A percentile compares a stretch with the other conserved stretches of the same genome.
These are phyloP conservation scores for Pecten maximus DNA, from an alignment of 2,888 invertebrate genomes.

Conservation along the genomic window DNA sequence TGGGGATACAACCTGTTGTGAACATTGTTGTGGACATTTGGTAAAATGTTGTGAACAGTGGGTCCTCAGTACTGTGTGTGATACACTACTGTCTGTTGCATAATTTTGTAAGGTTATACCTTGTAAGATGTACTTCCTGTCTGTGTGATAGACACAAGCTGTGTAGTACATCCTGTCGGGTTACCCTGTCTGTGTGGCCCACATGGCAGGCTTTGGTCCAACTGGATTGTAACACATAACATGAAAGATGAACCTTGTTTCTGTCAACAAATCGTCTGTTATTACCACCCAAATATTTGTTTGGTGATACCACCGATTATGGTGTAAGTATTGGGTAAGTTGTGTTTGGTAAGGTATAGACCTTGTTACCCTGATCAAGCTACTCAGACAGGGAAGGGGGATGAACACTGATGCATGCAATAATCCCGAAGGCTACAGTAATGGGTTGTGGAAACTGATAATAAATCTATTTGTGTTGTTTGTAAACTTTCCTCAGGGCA, in stretches of 20 bases:
- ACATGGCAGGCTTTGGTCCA: too few species aligned
- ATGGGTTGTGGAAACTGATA: slow-evolving; percentile 6
- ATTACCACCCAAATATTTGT: too few species aligned
- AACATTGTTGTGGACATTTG: too few species aligned
- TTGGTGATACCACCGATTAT: too few species aligned
- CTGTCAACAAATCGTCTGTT: too few species aligned
- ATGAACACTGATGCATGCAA: background rate
- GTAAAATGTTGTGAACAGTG: too few species aligned
- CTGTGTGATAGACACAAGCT: background rate
- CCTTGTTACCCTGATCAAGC: background rate
- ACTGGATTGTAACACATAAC: too few species aligned
- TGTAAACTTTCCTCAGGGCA: slow-evolving; percentile 31
- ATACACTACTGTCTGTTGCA: too few species aligned
- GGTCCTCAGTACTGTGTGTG: too few species aligned
- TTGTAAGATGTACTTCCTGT: background rate
- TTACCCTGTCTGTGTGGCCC: background rate
- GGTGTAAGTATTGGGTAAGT: background rate
- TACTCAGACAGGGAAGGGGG: background rate
- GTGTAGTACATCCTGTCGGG: background rate
- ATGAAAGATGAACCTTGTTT: too few species aligned
- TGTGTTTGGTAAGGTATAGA: background rate
- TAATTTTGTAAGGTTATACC: too few species aligned
- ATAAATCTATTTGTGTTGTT: slow-evolving; percentile 33
- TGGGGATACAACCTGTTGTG: too few species aligned
- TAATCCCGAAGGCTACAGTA: background rate